Evolutionary conservation across 2,888 invertebrate genomes (phyloP).

Genomic region (Andrena hattorfiana): DNA sequence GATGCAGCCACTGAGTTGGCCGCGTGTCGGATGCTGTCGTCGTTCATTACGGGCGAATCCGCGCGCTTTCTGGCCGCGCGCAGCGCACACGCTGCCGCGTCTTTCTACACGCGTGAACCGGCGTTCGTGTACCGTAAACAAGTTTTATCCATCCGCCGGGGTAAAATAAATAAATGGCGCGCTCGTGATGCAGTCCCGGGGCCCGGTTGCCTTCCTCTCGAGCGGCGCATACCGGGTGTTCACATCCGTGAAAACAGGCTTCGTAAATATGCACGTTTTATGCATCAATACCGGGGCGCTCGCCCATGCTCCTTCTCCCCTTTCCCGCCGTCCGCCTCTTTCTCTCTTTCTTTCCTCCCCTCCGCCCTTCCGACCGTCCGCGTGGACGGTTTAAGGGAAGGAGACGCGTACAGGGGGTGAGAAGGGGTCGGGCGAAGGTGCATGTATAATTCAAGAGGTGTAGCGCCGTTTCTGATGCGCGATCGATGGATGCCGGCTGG

Average conservation of each 20-base stretch:
- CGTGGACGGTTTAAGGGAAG: slow-evolving; percentile 15
- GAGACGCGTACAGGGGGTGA: slow-evolving; percentile 26
- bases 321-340: slow-evolving; percentile 3
- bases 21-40: slow-evolving; percentile 65
- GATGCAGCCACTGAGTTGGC: slow-evolving; percentile 26
- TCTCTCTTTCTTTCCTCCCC: slow-evolving; percentile 37
- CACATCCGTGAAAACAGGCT: slow-evolving; percentile 84
- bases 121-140: slow-evolving; percentile 77
- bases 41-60: slow-evolving; percentile 67
- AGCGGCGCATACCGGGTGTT: slow-evolving; percentile 82
- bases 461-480: slow-evolving; percentile 43
- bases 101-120: slow-evolving; percentile 50
- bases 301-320: slow-evolving; percentile 59
- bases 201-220: slow-evolving; percentile 77
- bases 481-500: slow-evolving; percentile 57
- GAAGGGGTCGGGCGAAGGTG: slow-evolving; percentile 45
- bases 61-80: slow-evolving; percentile 58
- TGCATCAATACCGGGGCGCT: slow-evolving; percentile 79
- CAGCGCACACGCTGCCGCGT: slow-evolving; percentile 28
- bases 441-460: slow-evolving; percentile 66
- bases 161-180: slow-evolving; percentile 83
- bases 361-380: background rate
- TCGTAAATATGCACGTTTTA: slow-evolving; percentile 83
- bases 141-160: slow-evolving; percentile 81
- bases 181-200: slow-evolving; percentile 75